A percentile compares a stretch with the other conserved stretches of the same genome.
phyloP scores from a whole-genome alignment of 2,888 invertebrate species.

The Dryobotodes eremita region DNA sequence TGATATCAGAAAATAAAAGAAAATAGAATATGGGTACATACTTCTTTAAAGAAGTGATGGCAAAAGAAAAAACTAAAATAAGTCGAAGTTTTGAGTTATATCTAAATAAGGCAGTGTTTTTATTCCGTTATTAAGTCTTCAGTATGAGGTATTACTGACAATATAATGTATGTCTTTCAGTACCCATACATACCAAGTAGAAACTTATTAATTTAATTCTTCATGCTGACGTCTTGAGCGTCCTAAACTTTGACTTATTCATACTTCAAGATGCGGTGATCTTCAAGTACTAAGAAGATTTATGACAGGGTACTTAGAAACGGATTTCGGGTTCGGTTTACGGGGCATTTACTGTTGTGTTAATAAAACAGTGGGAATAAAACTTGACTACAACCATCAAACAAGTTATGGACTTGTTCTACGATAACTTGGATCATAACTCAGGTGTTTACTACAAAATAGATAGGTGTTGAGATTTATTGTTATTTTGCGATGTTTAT shows the following conservation, averaged over 20 bases:
- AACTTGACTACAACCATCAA: constrained; percentile 55
- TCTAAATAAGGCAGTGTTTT: not conserved
- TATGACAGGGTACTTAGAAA: constrained; percentile 54
- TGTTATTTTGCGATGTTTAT: constrained; percentile 23
- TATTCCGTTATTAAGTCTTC: not conserved
- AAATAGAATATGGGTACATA: constrained; percentile 22
- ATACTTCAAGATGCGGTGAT: constrained; percentile 26
- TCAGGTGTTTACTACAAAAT: constrained; percentile 15
- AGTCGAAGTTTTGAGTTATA: not conserved
- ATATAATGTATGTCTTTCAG: not conserved
- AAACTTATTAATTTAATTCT: too few relatives aligned
- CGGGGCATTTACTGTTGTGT: constrained; percentile 52
- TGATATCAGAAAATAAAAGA: not conserved
- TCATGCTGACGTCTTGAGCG: too few relatives aligned
- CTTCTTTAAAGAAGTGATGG: not conserved
- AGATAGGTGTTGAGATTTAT: constrained; percentile 21
- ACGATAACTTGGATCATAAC: constrained; percentile 42
- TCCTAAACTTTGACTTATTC: constrained; percentile 5
- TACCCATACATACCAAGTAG: too few relatives aligned
- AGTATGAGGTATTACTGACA: not conserved
- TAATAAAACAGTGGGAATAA: constrained; percentile 61
- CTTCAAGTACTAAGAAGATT: constrained; percentile 45
- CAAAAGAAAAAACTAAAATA: too few relatives aligned
- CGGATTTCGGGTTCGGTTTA: constrained; percentile 49
- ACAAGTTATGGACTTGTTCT: constrained; percentile 44